Percentiles rank a stretch among this genome's conserved stretches.
Conservation (phyloP, 2,113 vertebrate species). For the Phainopepla nitens region DNA sequence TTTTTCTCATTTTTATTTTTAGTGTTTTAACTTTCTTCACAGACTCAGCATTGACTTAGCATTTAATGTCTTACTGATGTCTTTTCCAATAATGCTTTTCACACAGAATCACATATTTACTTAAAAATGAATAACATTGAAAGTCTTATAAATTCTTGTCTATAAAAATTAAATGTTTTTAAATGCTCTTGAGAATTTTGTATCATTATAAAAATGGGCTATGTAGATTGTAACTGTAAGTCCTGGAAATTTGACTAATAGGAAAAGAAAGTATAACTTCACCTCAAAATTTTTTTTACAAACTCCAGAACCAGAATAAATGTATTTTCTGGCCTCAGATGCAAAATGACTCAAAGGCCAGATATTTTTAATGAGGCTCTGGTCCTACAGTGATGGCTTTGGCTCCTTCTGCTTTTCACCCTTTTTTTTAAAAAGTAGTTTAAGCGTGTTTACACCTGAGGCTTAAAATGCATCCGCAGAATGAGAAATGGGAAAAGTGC, state of each 20-base stretch:
- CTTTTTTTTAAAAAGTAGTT: accelerated
- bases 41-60: neutral
- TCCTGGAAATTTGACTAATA: neutral
- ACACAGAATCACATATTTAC: neutral
- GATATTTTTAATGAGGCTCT: neutral
- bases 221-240: neutral
- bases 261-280: neutral
- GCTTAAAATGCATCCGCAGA: neutral
- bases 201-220: neutral
- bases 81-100: neutral
- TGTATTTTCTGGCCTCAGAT: neutral
- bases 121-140: neutral
- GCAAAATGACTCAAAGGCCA: neutral
- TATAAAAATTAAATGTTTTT: neutral
- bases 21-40: neutral
- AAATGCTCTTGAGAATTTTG: neutral
- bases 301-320: neutral
- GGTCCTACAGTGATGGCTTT: neutral
- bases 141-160: neutral
- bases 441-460: neutral
- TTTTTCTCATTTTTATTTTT: neutral
- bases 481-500: neutral
- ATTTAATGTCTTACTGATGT: neutral
- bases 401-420: neutral
- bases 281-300: neutral